Conservation (phyloP, 1,140 invertebrate genomes). For the Saxidomus purpurata region DNA sequence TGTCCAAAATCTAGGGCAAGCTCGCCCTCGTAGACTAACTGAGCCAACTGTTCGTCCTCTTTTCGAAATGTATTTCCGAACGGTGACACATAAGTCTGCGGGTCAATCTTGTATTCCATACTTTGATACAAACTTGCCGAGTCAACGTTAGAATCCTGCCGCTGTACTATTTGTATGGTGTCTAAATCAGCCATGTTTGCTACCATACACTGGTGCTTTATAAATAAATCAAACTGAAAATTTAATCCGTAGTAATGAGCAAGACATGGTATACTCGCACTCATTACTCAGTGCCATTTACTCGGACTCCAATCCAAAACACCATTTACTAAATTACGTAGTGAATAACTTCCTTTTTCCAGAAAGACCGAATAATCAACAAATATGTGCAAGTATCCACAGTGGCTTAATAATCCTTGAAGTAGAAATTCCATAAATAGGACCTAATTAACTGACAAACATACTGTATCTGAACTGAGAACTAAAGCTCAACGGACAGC, state of each 20-base stretch:
- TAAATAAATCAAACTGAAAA: constrained; percentile 13
- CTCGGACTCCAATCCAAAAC: neutral
- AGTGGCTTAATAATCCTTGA: too few species aligned
- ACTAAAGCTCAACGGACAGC: too few species aligned
- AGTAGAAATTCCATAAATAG: too few species aligned
- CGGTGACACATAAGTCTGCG: constrained; percentile 59
- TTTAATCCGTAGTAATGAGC: neutral
- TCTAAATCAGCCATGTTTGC: constrained; percentile 39
- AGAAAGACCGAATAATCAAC: neutral
- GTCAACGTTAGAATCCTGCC: constrained; percentile 48
- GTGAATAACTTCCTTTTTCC: too few species aligned
- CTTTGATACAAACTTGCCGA: constrained; percentile 33
- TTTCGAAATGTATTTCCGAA: constrained; percentile 77
- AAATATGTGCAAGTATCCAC: neutral
- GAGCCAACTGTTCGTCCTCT: constrained; percentile 95
- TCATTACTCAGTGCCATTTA: constrained; percentile 11
- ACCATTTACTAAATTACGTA: too few species aligned
- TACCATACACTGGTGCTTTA: constrained; percentile 28
- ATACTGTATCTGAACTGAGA: too few species aligned
- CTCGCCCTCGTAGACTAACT: constrained; percentile 96
- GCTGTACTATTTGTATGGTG: constrained; percentile 60
- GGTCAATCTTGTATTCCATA: constrained; percentile 37
- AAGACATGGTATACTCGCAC: neutral
- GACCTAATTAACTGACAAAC: too few species aligned
- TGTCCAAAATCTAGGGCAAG: constrained; percentile 97